phyloP scores from a whole-genome alignment of 2,113 vertebrate genomes.

The Ophthalmolycus amberensis region DNA sequence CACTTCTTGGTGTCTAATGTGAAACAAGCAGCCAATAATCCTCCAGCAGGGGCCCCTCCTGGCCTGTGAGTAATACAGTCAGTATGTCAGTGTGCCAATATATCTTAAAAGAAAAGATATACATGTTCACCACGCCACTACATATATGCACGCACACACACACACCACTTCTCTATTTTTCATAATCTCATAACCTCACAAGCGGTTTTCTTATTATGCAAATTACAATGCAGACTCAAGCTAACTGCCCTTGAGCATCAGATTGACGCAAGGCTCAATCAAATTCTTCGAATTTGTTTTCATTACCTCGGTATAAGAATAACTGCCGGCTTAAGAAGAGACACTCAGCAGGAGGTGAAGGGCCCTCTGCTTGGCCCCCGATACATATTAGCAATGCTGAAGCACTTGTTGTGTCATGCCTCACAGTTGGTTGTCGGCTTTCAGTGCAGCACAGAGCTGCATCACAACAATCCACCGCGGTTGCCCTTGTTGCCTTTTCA shows the following conservation, averaged over 20 bases:
- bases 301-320: constrained; percentile 16
- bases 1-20: constrained; percentile 31
- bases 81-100: constrained; percentile 61
- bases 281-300: constrained; percentile 4
- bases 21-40: constrained; percentile 39
- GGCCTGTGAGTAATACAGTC: constrained; percentile 22
- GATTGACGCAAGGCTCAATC: neutral
- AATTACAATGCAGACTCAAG: neutral
- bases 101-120: neutral
- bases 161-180: neutral
- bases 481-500: neutral
- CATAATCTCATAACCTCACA: neutral
- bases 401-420: constrained; percentile 57
- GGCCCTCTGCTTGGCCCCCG: constrained; percentile 22
- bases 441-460: constrained; percentile 3
- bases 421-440: constrained; percentile 33
- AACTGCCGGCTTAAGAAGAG: neutral
- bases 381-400: constrained; percentile 18
- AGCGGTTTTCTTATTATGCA: constrained; percentile 6
- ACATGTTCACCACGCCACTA: neutral
- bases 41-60: neutral
- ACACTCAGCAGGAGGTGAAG: neutral
- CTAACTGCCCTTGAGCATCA: neutral
- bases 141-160: neutral
- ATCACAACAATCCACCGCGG: constrained; percentile 13